Evolutionary conservation across 2,113 vertebrate genomes (phyloP).

Genomic region (Pholis gunnellus): DNA sequence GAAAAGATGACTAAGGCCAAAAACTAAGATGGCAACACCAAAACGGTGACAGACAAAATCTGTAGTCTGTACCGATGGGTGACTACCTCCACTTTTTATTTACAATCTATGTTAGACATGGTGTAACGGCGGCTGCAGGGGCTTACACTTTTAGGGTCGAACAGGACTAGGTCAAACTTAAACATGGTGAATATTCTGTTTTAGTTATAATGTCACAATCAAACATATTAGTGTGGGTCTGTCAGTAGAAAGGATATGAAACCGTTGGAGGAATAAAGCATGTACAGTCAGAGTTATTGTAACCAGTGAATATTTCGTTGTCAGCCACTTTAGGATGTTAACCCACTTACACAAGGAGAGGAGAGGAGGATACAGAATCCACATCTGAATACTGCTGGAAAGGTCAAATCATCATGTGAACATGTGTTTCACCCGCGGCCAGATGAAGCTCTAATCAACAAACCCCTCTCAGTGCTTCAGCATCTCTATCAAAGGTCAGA

Average conservation of each 20-base stretch:
- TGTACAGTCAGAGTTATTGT: background rate
- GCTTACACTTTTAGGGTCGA: background rate
- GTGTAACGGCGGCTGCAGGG: background rate
- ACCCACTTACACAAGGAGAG: constrained; percentile 25
- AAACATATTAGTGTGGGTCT: background rate
- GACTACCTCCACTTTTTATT: background rate
- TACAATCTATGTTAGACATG: background rate
- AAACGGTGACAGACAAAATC: no score
- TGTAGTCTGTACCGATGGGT: no score
- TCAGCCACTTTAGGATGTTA: constrained; percentile 37
- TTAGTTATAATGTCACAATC: background rate
- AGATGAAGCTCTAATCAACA: constrained; percentile 65
- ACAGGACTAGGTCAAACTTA: background rate
- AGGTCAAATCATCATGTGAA: constrained; percentile 73
- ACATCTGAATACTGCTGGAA: constrained; percentile 56
- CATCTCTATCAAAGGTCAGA: constrained; percentile 59
- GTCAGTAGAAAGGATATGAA: background rate
- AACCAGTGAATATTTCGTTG: constrained; percentile 30
- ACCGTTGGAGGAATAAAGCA: background rate
- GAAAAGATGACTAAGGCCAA: no score
- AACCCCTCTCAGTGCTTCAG: constrained; percentile 38
- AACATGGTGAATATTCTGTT: background rate
- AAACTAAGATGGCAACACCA: no score
- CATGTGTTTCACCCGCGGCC: constrained; percentile 71
- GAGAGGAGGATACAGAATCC: constrained; percentile 15